Evolutionary conservation across 2,888 invertebrate species (phyloP).

Genomic region (Megastigmus dorsalis): DNA sequence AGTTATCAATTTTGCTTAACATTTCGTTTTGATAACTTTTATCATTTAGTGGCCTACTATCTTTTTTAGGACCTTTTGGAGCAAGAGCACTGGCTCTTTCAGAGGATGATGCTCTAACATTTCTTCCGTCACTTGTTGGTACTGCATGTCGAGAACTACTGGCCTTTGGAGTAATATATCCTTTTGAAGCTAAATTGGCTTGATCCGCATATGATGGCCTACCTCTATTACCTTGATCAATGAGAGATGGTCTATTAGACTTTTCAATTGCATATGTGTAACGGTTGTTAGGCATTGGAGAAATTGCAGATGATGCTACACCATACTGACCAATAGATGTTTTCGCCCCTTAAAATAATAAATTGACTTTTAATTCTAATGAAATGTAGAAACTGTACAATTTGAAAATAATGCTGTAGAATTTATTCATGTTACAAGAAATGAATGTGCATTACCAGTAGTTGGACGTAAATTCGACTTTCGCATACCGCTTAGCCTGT

Average conservation of each 20-base stretch:
- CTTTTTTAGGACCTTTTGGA: slow-evolving; percentile 64
- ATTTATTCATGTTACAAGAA: background rate
- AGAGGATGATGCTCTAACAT: slow-evolving; percentile 64
- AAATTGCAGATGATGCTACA: slow-evolving; percentile 37
- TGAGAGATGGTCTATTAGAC: slow-evolving; percentile 35
- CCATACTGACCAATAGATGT: slow-evolving; percentile 51
- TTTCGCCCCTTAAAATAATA: slow-evolving; percentile 49
- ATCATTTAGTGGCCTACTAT: slow-evolving; percentile 65
- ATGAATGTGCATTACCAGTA: slow-evolving; percentile 57
- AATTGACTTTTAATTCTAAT: background rate
- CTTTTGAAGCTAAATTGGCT: slow-evolving; percentile 38
- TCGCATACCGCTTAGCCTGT: slow-evolving; percentile 59
- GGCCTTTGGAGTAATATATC: slow-evolving; percentile 51
- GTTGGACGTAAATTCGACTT: slow-evolving; percentile 60
- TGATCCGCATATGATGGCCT: slow-evolving; percentile 43
- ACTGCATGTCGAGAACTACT: slow-evolving; percentile 29
- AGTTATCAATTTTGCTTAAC: slow-evolving; percentile 66
- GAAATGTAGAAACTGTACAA: background rate
- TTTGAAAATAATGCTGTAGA: slow-evolving; percentile 7
- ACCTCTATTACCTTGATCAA: slow-evolving; percentile 33
- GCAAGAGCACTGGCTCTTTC: slow-evolving; percentile 64
- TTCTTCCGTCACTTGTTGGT: slow-evolving; percentile 42
- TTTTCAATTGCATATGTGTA: slow-evolving; percentile 48
- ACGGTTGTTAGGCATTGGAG: slow-evolving; percentile 50
- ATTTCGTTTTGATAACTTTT: slow-evolving; percentile 66